A percentile compares a stretch with the other conserved stretches of the same genome.
These are phyloP conservation scores for Drosophila mimetica DNA, from an alignment of 2,888 invertebrate genomes.

Conservation along the genomic window DNA sequence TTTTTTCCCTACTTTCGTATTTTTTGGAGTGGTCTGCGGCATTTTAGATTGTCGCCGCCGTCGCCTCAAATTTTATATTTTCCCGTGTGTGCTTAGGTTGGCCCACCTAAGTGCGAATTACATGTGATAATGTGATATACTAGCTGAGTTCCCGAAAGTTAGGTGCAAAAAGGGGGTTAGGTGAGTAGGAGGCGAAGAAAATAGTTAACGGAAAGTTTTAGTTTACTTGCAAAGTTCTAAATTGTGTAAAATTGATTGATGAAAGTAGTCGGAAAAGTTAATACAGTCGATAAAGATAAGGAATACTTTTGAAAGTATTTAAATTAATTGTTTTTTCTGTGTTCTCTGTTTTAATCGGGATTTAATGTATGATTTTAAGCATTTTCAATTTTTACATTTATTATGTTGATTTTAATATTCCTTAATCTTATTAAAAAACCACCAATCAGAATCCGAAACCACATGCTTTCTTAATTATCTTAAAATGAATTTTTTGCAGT, in stretches of 20 bases:
- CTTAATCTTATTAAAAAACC: too few species aligned
- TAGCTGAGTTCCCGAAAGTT: slow-evolving; percentile 11
- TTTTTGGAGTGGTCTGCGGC: slow-evolving; percentile 60
- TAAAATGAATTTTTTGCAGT: too few species aligned
- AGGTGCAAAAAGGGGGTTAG: neutral
- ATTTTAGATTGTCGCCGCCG: slow-evolving; percentile 29
- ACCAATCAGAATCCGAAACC: too few species aligned
- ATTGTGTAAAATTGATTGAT: slow-evolving; percentile 35
- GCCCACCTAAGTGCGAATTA: slow-evolving; percentile 55
- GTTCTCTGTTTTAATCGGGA: neutral
- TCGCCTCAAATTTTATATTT: slow-evolving; percentile 15
- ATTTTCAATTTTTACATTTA: too few species aligned
- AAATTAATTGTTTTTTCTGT: neutral
- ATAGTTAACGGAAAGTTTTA: slow-evolving; percentile 16
- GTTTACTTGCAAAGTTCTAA: slow-evolving; percentile 29
- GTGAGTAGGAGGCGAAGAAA: neutral
- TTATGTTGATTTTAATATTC: too few species aligned
- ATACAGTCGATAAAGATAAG: slow-evolving; percentile 3
- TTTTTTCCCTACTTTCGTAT: neutral
- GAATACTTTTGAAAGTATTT: neutral
- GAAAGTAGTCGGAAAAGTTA: slow-evolving; percentile 14
- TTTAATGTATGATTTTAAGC: too few species aligned
- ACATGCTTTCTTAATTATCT: too few species aligned
- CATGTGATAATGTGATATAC: slow-evolving; percentile 19
- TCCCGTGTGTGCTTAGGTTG: slow-evolving; percentile 39